Conservation (phyloP, 23 tunicate genomes). For the Oikopleura dioica region DNA sequence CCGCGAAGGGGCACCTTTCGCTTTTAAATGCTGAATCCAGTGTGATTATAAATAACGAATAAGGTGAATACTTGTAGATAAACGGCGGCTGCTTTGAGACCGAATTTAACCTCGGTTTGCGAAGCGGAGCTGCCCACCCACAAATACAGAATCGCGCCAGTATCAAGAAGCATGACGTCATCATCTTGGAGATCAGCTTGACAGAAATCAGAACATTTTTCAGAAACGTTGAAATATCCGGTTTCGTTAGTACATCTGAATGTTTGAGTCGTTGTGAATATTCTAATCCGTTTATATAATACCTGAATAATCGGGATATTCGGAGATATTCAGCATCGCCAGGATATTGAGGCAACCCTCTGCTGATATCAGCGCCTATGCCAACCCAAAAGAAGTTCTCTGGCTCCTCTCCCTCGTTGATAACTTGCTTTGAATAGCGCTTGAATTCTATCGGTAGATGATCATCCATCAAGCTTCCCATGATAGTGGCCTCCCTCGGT, state of each 20-base stretch:
- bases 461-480: conserved; percentile 43
- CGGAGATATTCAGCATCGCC: conserved; percentile 55
- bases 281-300: neutral
- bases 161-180: conserved; percentile 88
- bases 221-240: conserved; percentile 76
- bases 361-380: conserved; percentile 20
- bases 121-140: conserved; percentile 85
- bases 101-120: conserved; percentile 57
- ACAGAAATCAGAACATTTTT: conserved; percentile 93
- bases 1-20: neutral
- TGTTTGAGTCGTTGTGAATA: neutral
- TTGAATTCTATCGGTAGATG: neutral
- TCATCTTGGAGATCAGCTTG: conserved; percentile 95
- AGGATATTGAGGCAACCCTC: conserved; percentile 19
- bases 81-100: conserved; percentile 44
- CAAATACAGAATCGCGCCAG: conserved; percentile 45
- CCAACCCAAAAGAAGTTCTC: conserved; percentile 99
- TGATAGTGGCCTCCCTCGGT: conserved; percentile 32
- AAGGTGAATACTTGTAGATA: too few relatives aligned
- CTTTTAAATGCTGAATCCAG: conserved; percentile 13
- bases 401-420: conserved; percentile 97
- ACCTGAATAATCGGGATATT: conserved; percentile 34
- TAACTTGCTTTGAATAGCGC: conserved; percentile 20
- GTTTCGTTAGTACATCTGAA: conserved; percentile 79
- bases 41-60: too few relatives aligned